Percentiles rank a stretch among this genome's conserved stretches.
phyloP scores from a whole-genome alignment of 2,797 vertebrate species.

The Fistularia tabacaria region DNA sequence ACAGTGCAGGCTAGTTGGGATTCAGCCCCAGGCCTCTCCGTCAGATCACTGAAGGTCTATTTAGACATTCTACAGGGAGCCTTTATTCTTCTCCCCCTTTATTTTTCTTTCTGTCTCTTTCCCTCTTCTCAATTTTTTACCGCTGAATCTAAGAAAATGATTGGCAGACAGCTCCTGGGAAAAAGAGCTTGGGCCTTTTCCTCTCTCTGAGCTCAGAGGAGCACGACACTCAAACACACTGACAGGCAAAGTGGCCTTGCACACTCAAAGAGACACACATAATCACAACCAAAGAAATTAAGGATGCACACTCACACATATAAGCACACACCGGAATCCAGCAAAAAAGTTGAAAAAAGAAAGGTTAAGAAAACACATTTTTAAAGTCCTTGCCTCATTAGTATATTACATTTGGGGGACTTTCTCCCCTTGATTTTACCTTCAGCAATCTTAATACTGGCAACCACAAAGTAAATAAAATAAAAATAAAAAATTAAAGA shows the following conservation, averaged over 20 bases:
- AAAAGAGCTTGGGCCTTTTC: slow-evolving; percentile 62
- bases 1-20: slow-evolving; percentile 63
- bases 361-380: slow-evolving; percentile 3
- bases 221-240: slow-evolving; percentile 66
- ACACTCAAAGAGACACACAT: slow-evolving; percentile 18
- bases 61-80: slow-evolving; percentile 69
- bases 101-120: slow-evolving; percentile 48
- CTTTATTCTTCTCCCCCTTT: slow-evolving; percentile 46
- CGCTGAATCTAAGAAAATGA: slow-evolving; percentile 71
- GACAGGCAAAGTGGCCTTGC: slow-evolving; percentile 38
- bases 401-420: too few species aligned
- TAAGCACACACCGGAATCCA: slow-evolving; percentile 10
- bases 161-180: slow-evolving; percentile 78
- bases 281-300: slow-evolving; percentile 39
- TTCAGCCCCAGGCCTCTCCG: slow-evolving; percentile 65
- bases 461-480: neutral
- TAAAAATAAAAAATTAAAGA: slow-evolving; percentile 32
- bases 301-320: slow-evolving; percentile 23
- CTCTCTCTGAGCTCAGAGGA: slow-evolving; percentile 58
- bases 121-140: slow-evolving; percentile 34
- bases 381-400: slow-evolving; percentile 39
- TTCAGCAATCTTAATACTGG: slow-evolving; percentile 15
- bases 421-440: too few species aligned
- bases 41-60: slow-evolving; percentile 73
- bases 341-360: too few species aligned